Conservation (phyloP, 1,140 invertebrate species). For the Drosophila nannoptera region DNA sequence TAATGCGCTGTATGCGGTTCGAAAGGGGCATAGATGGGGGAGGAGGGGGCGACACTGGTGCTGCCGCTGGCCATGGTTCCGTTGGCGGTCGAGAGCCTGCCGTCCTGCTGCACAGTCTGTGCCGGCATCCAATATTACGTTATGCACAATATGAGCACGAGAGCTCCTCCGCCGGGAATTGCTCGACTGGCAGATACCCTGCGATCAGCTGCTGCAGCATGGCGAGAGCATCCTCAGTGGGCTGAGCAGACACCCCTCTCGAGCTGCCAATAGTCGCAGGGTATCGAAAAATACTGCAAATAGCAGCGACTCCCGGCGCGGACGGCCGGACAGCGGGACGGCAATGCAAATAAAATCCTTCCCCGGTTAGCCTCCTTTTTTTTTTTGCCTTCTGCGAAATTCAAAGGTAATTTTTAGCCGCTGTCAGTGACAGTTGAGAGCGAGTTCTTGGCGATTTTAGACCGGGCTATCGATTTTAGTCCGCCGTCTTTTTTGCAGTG, state of each 20-base stretch:
- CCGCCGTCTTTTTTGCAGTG: slow-evolving; percentile 10
- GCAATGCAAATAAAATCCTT: slow-evolving; percentile 67
- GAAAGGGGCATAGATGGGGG: background rate
- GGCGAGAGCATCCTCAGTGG: background rate
- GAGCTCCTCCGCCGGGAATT: background rate
- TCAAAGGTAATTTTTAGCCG: slow-evolving; percentile 58
- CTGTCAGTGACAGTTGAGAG: slow-evolving; percentile 42
- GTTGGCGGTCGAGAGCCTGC: too few relatives aligned
- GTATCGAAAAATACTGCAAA: slow-evolving; percentile 16
- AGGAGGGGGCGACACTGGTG: background rate
- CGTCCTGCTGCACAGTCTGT: slow-evolving; percentile 26
- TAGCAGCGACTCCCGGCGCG: slow-evolving; percentile 9
- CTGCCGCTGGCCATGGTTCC: slow-evolving; percentile 5
- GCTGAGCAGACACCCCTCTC: background rate
- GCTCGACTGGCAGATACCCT: background rate
- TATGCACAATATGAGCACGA: slow-evolving; percentile 36
- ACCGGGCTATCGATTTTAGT: slow-evolving; percentile 32
- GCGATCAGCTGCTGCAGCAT: background rate
- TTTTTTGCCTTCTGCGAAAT: slow-evolving; percentile 39
- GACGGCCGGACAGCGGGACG: slow-evolving; percentile 23
- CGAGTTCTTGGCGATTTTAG: slow-evolving; percentile 16
- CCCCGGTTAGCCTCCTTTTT: slow-evolving; percentile 11
- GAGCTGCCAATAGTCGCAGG: background rate
- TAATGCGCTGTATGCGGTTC: slow-evolving; percentile 54
- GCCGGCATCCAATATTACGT: slow-evolving; percentile 43